Evolutionary conservation across 2,888 invertebrate genomes (phyloP), one percentile per base, ranked within the genome.

Genomic region (Synergus japonicus): DNA sequence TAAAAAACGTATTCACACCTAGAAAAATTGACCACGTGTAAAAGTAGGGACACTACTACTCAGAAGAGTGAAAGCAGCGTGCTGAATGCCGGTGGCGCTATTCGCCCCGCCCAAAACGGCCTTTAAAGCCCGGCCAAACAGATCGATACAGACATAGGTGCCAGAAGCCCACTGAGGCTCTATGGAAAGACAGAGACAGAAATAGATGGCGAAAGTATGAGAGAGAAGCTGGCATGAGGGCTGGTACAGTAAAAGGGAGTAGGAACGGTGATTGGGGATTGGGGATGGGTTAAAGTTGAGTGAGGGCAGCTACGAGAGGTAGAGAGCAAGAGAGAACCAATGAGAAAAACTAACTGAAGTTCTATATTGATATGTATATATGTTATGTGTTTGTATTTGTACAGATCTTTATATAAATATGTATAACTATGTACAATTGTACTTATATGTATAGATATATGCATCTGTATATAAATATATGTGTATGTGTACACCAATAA

Each of bases 101-200:
- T 83, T 86, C 73, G 83, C 86, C 86, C 85, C 86, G 80, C 86
- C 86, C 86, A 83, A 85, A 86, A 84, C 81, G 83, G 81, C 85
- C 85, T 86, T 86, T 85, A 86, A 83, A 83, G 80, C 84, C 86
- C 85, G 83, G 85, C 86, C 85, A 84, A 84, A 84, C 85, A 87
- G 86, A 87, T 87, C 86, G 84, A 87, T 87, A 87, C 84, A 83
- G 83, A 85, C 83, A 83, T 81, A 79, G 79, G 73, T 82, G 79
- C 78, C 82, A 83, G 82, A 80, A 78, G 69, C 76, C 41, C 65
- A 77, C 49, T 79, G 67, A 79, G 49, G 43, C 65, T 76, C 79
- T 78, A 79, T 78, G 54, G 67, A 49, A 76, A 78, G 76, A 78
- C 54, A 76, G 78, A 77, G 76, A 79, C 76, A 22, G 69, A 37